Evolutionary conservation across 2,797 vertebrate species (phyloP).

Genomic region (Dendrocincla tyrannina): DNA sequence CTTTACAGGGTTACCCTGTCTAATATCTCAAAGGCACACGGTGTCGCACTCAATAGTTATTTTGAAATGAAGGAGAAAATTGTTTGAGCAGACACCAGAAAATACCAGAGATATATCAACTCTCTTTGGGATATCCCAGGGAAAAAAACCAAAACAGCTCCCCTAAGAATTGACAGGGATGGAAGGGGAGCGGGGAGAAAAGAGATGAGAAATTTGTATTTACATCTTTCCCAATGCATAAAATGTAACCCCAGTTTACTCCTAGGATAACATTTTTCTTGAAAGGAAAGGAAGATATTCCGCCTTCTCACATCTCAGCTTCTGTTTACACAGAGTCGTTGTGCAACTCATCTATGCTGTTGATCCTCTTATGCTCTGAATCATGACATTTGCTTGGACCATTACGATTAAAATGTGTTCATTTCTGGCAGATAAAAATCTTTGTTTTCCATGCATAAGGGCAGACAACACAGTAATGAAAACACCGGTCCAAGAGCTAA

Average conservation of each 20-base stretch:
- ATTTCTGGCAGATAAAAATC: conserved; percentile 21
- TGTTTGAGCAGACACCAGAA: neutral
- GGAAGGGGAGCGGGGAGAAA: neutral
- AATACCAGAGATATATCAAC: neutral
- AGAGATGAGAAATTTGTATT: neutral
- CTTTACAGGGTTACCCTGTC: neutral
- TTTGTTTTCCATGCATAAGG: neutral
- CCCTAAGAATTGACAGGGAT: neutral
- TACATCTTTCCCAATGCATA: neutral
- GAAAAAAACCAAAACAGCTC: neutral
- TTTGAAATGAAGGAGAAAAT: conserved; percentile 21
- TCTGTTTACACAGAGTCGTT: conserved; percentile 1
- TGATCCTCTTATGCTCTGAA: neutral
- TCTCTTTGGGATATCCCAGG: neutral
- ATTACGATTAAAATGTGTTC: neutral
- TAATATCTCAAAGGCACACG: neutral
- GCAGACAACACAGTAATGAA: neutral
- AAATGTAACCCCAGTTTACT: neutral
- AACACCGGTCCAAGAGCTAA: neutral
- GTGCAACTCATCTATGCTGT: neutral
- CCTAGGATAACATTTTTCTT: neutral
- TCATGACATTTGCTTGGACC: conserved; percentile 33
- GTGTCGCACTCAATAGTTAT: neutral
- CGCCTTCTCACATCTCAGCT: neutral
- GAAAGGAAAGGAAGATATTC: neutral